Evolutionary conservation across 2,797 vertebrate genomes (phyloP), one percentile per base, ranked within the genome.

Genomic region (Cyclopterus lumpus): DNA sequence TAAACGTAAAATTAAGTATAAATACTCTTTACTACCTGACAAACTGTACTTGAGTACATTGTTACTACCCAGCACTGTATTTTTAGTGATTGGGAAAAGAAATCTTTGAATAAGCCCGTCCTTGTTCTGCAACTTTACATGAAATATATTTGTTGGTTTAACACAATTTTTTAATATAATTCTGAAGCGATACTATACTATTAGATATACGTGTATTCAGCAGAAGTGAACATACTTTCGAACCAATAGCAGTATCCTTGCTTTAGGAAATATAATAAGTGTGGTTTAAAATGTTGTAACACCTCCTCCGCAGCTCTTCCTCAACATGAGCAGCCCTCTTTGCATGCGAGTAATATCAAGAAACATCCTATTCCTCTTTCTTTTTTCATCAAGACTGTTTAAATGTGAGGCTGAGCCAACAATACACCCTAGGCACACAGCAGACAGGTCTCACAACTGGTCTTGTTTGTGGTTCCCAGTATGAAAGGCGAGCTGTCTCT

Each of bases 401-500:
- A 69, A 51, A 80, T 36, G 11, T 54, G 30, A 57, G 28, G 8
- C 5, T 32, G 67, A 53, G 59, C 42, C 42, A 15, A 67, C 15
- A 65, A 62, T 24, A 24, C 48, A 38, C 74, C 44, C 18, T 28
- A 69, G 54, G 32, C 36, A 36, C 14, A 36, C 34, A 53, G 34
- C 28, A 68, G 67, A 61, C 34, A 44, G 14, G 4, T 73, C 22
- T 58, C 36, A 62, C 22, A 76, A 26, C 26, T 71, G 18, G 30
- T 69, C 34, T 20, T 71, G 34, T 30, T 5, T 64, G 58, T 48
- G 28, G 26, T 46, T 70, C 46, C 26, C 58, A 51, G 20, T 8
- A 59, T 54, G 15, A 73, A 79, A 73, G 49, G n/a, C 26, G 55
- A 71, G 32, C 61, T 65, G 79, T 67, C 68, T 75, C 65, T 63